These are phyloP conservation scores for Neosilurus mollespiculum DNA, from an alignment of 2,797 vertebrate species.

Conservation along the genomic window DNA sequence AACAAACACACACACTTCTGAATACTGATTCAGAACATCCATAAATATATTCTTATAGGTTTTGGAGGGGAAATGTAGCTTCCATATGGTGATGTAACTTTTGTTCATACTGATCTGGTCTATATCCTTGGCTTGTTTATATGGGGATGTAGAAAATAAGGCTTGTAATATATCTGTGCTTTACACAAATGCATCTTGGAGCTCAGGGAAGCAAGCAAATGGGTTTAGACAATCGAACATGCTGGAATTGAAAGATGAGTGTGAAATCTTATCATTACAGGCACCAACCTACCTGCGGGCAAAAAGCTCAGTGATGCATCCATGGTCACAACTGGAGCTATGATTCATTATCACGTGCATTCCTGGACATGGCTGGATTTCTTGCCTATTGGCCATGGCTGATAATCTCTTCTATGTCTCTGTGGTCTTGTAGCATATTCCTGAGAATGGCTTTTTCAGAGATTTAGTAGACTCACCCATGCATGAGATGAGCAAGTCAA, in stretches of 20 bases:
- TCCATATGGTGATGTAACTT: slow-evolving; percentile 7
- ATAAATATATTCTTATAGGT: neutral
- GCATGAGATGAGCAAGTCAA: slow-evolving; percentile 60
- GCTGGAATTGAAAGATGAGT: slow-evolving; percentile 49
- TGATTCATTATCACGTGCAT: slow-evolving; percentile 60
- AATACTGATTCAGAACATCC: neutral
- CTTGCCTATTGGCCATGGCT: slow-evolving; percentile 53
- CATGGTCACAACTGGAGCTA: slow-evolving; percentile 32
- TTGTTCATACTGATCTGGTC: neutral
- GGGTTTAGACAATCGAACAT: slow-evolving; percentile 8
- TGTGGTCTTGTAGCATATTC: slow-evolving; percentile 44
- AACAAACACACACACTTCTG: slow-evolving; percentile 4
- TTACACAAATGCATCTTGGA: slow-evolving; percentile 39
- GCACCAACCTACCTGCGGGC: slow-evolving; percentile 40
- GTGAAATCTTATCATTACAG: slow-evolving; percentile 50
- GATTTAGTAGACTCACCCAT: slow-evolving; percentile 56
- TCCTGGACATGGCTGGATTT: slow-evolving; percentile 58
- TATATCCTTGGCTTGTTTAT: neutral
- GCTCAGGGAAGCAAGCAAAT: slow-evolving; percentile 33
- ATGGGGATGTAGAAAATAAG: slow-evolving; percentile 20
- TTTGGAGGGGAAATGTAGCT: neutral
- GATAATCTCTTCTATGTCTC: slow-evolving; percentile 46
- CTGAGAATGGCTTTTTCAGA: slow-evolving; percentile 52
- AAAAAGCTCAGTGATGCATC: slow-evolving; percentile 36
- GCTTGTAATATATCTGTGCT: slow-evolving; percentile 23